Conservation (phyloP, 2,113 vertebrate species). For the Vireo altiloquus region DNA sequence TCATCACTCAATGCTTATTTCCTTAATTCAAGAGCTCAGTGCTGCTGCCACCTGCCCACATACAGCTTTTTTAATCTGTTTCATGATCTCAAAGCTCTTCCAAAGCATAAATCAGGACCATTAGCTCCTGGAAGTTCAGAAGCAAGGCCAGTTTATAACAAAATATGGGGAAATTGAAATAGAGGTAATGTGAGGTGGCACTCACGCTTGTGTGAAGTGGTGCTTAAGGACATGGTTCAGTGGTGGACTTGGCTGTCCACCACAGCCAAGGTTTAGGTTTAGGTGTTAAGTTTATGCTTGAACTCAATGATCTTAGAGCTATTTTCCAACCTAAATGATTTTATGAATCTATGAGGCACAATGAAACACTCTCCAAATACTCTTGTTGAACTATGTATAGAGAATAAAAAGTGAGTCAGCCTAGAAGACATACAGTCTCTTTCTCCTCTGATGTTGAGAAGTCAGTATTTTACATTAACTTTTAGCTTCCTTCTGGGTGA, state of each 20-base stretch:
- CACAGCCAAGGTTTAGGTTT: background rate
- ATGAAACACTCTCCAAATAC: background rate
- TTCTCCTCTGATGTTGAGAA: background rate
- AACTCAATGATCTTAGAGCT: background rate
- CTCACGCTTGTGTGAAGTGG: background rate
- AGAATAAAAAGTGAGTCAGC: background rate
- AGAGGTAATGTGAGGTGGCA: background rate
- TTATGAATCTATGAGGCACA: background rate
- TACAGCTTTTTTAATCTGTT: background rate
- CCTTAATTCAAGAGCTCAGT: background rate
- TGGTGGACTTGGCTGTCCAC: background rate
- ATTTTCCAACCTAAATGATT: background rate
- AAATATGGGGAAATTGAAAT: background rate
- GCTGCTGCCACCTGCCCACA: background rate
- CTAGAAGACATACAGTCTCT: background rate
- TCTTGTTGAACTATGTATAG: background rate
- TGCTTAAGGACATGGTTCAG: background rate
- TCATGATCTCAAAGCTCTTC: background rate
- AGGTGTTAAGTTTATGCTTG: background rate
- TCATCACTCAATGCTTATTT: background rate
- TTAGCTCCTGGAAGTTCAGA: background rate
- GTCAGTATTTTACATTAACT: background rate
- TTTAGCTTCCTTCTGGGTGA: slow-evolving; percentile 7
- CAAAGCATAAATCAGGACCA: background rate
- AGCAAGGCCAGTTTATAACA: background rate